Conservation (phyloP, 2,797 vertebrate genomes). For the Scleropages formosus region DNA sequence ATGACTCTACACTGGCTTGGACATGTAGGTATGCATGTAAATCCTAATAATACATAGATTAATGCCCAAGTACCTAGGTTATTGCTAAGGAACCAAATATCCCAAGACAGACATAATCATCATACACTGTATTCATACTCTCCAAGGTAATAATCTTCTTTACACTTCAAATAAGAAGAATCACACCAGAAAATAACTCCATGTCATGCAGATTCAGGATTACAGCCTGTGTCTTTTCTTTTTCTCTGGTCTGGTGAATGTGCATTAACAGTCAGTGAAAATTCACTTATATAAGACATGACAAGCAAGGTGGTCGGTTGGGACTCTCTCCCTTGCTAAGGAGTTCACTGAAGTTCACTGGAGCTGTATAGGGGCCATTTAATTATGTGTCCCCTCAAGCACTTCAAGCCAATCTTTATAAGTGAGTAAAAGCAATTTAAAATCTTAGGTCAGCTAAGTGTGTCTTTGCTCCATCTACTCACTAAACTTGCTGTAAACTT, state of each 20-base stretch:
- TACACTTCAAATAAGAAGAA: no score
- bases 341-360: slow-evolving; percentile 68
- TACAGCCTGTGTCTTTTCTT: not conserved
- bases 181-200: no score
- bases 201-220: no score
- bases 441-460: not conserved
- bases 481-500: slow-evolving; percentile 18
- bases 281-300: slow-evolving; percentile 61
- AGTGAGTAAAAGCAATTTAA: slow-evolving; percentile 37
- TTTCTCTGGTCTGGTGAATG: not conserved
- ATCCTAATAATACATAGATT: no score
- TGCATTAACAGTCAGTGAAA: slow-evolving; percentile 36
- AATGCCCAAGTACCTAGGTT: no score
- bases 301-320: slow-evolving; percentile 61
- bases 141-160: no score
- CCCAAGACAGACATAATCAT: no score
- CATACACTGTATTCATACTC: no score
- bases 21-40: no score
- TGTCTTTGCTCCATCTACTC: not conserved
- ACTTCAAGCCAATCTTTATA: slow-evolving; percentile 74
- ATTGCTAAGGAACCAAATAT: no score
- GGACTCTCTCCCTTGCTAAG: slow-evolving; percentile 53
- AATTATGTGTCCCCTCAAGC: slow-evolving; percentile 72
- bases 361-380: slow-evolving; percentile 52
- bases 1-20: no score